Percentiles rank a stretch among this genome's conserved stretches.
Conservation (phyloP, 2,113 vertebrate species). For the Silurus meridionalis region DNA sequence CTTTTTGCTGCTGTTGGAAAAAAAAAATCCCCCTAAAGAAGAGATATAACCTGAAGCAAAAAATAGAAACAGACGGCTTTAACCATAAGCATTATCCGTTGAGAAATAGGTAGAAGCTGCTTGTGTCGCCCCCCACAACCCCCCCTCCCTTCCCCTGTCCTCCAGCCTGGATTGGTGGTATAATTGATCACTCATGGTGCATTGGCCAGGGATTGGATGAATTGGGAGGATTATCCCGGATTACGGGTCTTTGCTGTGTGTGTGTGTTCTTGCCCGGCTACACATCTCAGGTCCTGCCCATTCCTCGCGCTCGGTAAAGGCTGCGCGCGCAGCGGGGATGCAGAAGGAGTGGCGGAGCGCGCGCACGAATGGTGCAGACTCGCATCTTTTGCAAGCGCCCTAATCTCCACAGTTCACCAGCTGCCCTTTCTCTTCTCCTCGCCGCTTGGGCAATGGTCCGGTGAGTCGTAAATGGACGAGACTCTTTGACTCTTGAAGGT, state of each 20-base stretch:
- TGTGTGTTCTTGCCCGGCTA: constrained; percentile 53
- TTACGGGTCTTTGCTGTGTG: constrained; percentile 51
- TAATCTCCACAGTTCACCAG: constrained; percentile 34
- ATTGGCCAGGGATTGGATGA: constrained; percentile 48
- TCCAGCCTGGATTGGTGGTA: constrained; percentile 44
- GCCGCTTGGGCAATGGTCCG: constrained; percentile 43
- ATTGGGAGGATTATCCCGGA: constrained; percentile 45
- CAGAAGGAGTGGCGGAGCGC: constrained; percentile 56
- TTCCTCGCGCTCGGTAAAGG: constrained; percentile 52
- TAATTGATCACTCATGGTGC: constrained; percentile 38
- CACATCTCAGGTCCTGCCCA: constrained; percentile 58
- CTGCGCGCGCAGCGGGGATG: constrained; percentile 48
- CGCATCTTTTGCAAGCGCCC: constrained; percentile 22
- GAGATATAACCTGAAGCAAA: constrained; percentile 6
- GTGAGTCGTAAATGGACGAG: constrained; percentile 54
- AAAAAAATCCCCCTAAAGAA: constrained; percentile 30
- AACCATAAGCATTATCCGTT: constrained; percentile 26
- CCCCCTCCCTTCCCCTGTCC: too few species aligned
- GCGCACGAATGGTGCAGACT: constrained; percentile 48
- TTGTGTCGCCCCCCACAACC: not conserved
- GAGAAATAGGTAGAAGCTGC: constrained; percentile 15
- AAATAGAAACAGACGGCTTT: constrained; percentile 40
- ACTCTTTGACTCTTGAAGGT: constrained; percentile 42
- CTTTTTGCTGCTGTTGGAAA: constrained; percentile 20
- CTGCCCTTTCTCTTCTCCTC: constrained; percentile 32